phyloP scores from a whole-genome alignment of 2,113 vertebrate genomes.

The Muntiacus reevesi region DNA sequence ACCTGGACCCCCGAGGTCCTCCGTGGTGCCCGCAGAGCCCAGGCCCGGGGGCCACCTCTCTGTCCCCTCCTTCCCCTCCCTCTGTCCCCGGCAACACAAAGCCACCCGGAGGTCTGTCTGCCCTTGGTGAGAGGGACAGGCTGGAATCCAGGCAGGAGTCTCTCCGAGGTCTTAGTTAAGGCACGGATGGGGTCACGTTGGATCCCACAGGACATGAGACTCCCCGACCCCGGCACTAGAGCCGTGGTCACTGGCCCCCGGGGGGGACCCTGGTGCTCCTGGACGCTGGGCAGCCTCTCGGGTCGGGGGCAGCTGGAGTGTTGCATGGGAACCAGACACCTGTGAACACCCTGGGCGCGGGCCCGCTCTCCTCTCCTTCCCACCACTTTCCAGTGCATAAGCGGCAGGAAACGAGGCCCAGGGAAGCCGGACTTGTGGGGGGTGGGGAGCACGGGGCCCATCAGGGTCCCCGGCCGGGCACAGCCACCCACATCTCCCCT shows the following conservation, averaged over 20 bases:
- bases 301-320: background rate
- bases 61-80: background rate
- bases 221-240: fast-evolving
- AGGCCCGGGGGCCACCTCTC: background rate
- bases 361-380: fast-evolving
- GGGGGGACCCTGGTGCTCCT: fast-evolving
- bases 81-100: too few species aligned
- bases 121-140: background rate
- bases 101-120: background rate
- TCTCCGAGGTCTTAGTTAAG: background rate
- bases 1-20: fast-evolving
- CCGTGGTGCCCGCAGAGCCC: fast-evolving
- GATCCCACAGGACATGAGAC: fast-evolving
- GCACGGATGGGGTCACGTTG: fast-evolving
- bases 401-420: background rate
- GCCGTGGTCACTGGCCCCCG: fast-evolving
- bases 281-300: background rate
- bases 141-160: background rate
- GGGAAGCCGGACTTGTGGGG: fast-evolving
- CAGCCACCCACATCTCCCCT: background rate
- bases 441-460: background rate
- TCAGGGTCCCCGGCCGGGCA: background rate
- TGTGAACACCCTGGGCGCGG: background rate
- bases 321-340: fast-evolving
- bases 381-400: fast-evolving